Conservation (phyloP, 1,140 invertebrate genomes). For the Asbolus verrucosus region DNA sequence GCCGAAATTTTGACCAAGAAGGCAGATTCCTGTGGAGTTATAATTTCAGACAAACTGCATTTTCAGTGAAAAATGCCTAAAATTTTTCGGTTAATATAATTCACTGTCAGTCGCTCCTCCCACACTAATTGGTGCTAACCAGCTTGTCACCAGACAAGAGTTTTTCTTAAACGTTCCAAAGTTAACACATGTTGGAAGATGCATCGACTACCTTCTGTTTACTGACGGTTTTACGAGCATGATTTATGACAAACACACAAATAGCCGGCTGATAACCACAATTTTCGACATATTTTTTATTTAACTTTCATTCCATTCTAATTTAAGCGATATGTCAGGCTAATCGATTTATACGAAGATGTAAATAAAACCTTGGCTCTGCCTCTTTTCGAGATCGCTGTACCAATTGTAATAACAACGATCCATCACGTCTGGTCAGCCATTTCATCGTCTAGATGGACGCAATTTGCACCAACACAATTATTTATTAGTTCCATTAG, state of each 20-base stretch:
- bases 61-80: conserved; percentile 2
- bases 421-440: too few species aligned
- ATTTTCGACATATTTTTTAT: conserved; percentile 52
- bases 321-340: conserved; percentile 13
- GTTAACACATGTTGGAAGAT: conserved; percentile 50
- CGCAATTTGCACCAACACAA: not conserved
- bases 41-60: too few species aligned
- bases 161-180: conserved; percentile 45
- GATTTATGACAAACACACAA: conserved; percentile 51
- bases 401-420: too few species aligned
- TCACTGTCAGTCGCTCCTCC: conserved; percentile 38
- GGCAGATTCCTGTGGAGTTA: too few species aligned
- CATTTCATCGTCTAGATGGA: not conserved
- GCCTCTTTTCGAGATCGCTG: too few species aligned
- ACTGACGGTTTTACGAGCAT: conserved; percentile 52
- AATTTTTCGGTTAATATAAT: conserved; percentile 14
- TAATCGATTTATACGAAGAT: not conserved
- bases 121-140: conserved; percentile 49
- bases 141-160: conserved; percentile 42
- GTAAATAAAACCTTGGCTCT: too few species aligned
- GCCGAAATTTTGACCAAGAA: too few species aligned
- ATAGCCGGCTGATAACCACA: conserved; percentile 51
- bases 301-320: conserved; percentile 39
- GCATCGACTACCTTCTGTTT: conserved; percentile 56
- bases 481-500: conserved; percentile 19